Conservation (phyloP, 53 echinoderm and acorn worm species). For the Holothuria leucospilota region DNA sequence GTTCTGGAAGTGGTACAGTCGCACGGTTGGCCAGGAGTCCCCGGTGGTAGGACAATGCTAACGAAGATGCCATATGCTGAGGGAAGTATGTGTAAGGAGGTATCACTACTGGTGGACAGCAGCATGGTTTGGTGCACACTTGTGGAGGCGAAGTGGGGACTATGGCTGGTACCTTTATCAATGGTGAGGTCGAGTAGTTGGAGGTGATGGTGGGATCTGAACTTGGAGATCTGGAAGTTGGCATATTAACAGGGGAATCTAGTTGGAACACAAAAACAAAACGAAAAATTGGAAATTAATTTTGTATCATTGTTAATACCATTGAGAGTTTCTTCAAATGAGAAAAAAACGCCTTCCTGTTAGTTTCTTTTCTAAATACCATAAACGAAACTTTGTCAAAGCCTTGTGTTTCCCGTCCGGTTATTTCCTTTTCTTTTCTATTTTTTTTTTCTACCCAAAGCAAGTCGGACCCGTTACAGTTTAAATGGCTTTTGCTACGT, state of each 20-base stretch:
- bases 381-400: too few species aligned
- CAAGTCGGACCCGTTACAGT: too few species aligned
- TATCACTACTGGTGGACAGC: slow-evolving; percentile 6
- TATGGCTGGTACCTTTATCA: neutral
- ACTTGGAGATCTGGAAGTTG: neutral
- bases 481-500: too few species aligned
- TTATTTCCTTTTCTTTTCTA: too few species aligned
- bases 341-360: too few species aligned
- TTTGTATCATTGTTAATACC: neutral
- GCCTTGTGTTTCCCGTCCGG: too few species aligned
- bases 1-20: too few species aligned
- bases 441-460: too few species aligned
- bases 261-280: neutral
- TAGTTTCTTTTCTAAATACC: too few species aligned
- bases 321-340: neutral
- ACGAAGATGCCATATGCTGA: neutral
- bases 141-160: slow-evolving; percentile 20
- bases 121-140: slow-evolving; percentile 32
- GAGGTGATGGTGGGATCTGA: neutral
- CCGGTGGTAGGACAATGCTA: neutral
- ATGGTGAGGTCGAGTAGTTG: neutral
- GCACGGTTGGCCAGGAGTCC: neutral
- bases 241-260: neutral
- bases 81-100: neutral
- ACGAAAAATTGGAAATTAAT: neutral